These are phyloP conservation scores for Lepidostoma basale DNA, from an alignment of 1,140 invertebrate species.

Conservation along the genomic window DNA sequence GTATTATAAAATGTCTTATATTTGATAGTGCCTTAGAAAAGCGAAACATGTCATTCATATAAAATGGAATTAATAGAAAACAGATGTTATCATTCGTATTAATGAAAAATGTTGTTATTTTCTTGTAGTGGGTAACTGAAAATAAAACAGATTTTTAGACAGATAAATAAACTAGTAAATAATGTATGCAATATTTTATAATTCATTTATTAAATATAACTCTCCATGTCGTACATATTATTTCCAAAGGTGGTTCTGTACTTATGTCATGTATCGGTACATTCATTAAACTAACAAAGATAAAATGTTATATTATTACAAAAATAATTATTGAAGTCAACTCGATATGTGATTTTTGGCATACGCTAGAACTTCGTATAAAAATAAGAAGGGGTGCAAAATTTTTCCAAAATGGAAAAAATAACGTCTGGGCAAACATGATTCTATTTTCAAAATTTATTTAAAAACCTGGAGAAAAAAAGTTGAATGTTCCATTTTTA, in stretches of 20 bases:
- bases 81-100: too few species aligned
- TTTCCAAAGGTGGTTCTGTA: conserved; percentile 39
- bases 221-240: conserved; percentile 46
- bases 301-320: conserved; percentile 23
- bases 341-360: conserved; percentile 28
- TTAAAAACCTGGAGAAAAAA: too few species aligned
- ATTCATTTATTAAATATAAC: conserved; percentile 47
- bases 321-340: conserved; percentile 28
- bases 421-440: neutral
- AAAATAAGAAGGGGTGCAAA: conserved; percentile 19
- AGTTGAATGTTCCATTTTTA: neutral
- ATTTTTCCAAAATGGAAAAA: neutral
- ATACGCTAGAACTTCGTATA: conserved; percentile 5
- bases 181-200: conserved; percentile 35
- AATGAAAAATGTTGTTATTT: too few species aligned
- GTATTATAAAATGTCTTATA: too few species aligned
- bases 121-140: too few species aligned
- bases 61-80: too few species aligned
- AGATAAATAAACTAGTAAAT: too few species aligned
- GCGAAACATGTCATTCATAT: too few species aligned
- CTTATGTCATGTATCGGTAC: conserved; percentile 32
- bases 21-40: too few species aligned
- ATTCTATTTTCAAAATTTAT: too few species aligned
- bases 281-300: conserved; percentile 28
- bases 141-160: too few species aligned